Evolutionary conservation across 1,140 invertebrate genomes (phyloP), one percentile per base, ranked within the genome.

Genomic region (Periplaneta americana): DNA sequence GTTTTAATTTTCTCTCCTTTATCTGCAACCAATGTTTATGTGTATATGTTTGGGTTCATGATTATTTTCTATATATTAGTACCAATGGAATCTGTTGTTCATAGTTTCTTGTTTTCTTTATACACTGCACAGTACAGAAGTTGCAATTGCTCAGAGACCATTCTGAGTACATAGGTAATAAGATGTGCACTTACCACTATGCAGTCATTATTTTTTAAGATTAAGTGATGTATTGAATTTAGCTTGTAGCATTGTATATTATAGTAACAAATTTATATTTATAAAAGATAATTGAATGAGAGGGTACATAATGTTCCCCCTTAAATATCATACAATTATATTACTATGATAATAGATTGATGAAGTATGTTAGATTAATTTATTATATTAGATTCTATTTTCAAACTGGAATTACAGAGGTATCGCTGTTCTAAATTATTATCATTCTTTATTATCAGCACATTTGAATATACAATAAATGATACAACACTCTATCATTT

Each of bases 201-300:
- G 28, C n/a, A 78, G 75, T 78, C 22, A 78, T 78, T 78, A 78
- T 78, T 78, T 78, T 78, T 28, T 78, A 77, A 35, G 34, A 35
- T 35, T 34, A 36, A 78, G 76, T 37, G 37, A 22, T 78, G 76
- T 78, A 36, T 78, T 78, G 34, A 78, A 28, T 36, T n/a, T 34
- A 36, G 36, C 34, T 34, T 37, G 76, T 78, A 78, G 76, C 28
- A 36, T 78, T 78, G 35, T 78, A 78, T 78, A 78, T 28, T 34
- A 28, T 39, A 78, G 76, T 36, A 78, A 78, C 8, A 78, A 78
- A 78, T 78, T 78, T 78, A 78, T 78, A 78, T 78, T 78, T 78
- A 39, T 78, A 78, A 78, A 78, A 36, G 22, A 78, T 66, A 66
- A 66, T 66, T 66, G 48, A 48, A 48, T n/a, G n/a, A 66, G n/a